A percentile compares a stretch with the other conserved stretches of the same genome.
Conservation (phyloP, 37 sponge, comb jelly and placozoan genomes). For the Dysidea cf. avara region DNA sequence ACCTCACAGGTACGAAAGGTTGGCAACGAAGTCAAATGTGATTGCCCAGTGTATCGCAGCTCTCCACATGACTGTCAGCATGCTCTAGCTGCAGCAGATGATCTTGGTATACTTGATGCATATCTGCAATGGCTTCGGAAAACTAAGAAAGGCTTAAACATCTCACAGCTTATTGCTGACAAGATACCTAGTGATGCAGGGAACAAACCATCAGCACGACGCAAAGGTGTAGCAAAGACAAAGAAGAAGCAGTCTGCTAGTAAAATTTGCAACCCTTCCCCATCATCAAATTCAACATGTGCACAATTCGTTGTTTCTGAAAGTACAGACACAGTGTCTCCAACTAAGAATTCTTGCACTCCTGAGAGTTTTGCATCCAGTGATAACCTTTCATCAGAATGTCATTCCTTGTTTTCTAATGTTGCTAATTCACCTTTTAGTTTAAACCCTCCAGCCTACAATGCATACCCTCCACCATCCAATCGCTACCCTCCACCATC, state of each 20-base stretch:
- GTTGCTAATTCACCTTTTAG: too few species aligned
- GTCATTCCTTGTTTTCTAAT: too few species aligned
- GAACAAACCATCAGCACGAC: background rate
- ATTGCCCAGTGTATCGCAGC: conserved; percentile 1
- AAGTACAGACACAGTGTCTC: too few species aligned
- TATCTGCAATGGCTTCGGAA: conserved; percentile 15
- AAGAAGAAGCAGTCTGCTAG: background rate
- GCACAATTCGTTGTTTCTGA: too few species aligned
- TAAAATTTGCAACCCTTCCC: too few species aligned
- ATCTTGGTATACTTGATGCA: conserved; percentile 3
- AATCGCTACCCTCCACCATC: too few species aligned
- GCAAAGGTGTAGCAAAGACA: background rate
- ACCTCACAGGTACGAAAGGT: background rate
- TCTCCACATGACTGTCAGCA: conserved; percentile 4
- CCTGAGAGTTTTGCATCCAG: too few species aligned
- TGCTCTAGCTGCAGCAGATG: conserved; percentile 11
- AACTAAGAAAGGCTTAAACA: conserved; percentile 10
- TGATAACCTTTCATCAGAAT: too few species aligned
- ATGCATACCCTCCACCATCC: too few species aligned
- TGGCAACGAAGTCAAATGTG: background rate
- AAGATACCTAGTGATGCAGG: background rate
- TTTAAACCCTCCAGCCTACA: too few species aligned
- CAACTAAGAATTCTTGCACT: too few species aligned
- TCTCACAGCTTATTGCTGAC: conserved; percentile 5
- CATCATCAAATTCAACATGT: too few species aligned